Percentiles rank a stretch among this genome's conserved stretches.
phyloP scores from a whole-genome alignment of 1,140 invertebrate genomes.

The Camponotus floridanus region DNA sequence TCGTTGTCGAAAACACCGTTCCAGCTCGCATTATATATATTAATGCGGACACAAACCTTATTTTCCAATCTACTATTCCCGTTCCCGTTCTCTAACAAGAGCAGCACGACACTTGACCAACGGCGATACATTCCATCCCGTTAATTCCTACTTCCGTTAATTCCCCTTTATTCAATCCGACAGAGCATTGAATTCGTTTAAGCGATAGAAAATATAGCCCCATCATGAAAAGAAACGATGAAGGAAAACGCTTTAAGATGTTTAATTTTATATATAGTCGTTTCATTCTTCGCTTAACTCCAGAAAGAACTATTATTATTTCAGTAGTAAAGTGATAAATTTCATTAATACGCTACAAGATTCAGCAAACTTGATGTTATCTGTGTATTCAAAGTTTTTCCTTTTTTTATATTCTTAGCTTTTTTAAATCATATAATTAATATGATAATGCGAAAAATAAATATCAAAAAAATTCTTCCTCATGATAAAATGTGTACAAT shows the following conservation, averaged over 20 bases:
- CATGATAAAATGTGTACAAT: not conserved
- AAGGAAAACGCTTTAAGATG: slow-evolving; percentile 16
- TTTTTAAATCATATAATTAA: not conserved
- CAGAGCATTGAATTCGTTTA: slow-evolving; percentile 17
- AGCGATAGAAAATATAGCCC: slow-evolving; percentile 4
- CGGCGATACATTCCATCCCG: slow-evolving; percentile 56
- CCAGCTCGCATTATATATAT: not conserved
- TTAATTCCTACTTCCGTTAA: slow-evolving; percentile 55
- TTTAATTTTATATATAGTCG: slow-evolving; percentile 5
- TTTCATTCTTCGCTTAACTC: slow-evolving; percentile 12
- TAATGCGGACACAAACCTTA: slow-evolving; percentile 29
- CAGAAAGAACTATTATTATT: not conserved
- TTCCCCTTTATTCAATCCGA: slow-evolving; percentile 36
- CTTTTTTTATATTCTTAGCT: not conserved
- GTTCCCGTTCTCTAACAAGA: slow-evolving; percentile 30
- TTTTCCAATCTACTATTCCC: slow-evolving; percentile 42
- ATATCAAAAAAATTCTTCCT: slow-evolving; percentile 19
- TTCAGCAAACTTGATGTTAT: not conserved
- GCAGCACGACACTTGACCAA: slow-evolving; percentile 54
- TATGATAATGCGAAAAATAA: slow-evolving; percentile 15
- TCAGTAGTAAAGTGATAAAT: not conserved
- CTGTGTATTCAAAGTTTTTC: no score
- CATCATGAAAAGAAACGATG: slow-evolving; percentile 26
- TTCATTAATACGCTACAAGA: slow-evolving; percentile 1
- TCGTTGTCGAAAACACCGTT: not conserved